Percentiles rank a stretch among this genome's conserved stretches.
phyloP scores from a whole-genome alignment of 2,113 vertebrate genomes.

The Choloepus hoffmanni region DNA sequence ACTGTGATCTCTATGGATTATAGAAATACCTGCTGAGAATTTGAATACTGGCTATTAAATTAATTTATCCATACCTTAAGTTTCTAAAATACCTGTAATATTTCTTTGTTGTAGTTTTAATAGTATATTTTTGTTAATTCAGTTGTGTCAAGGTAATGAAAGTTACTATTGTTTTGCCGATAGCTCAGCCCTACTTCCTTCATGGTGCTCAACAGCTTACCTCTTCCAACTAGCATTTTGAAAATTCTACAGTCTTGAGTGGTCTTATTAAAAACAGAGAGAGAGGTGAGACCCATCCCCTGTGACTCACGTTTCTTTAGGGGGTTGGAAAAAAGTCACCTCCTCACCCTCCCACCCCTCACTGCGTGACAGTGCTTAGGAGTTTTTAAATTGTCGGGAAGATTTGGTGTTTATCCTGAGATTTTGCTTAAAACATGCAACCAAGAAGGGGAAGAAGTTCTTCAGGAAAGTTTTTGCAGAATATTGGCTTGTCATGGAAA shows the following conservation, averaged over 20 bases:
- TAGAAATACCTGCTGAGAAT: constrained; percentile 32
- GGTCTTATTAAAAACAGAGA: background rate
- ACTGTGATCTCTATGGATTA: background rate
- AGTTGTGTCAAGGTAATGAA: constrained; percentile 34
- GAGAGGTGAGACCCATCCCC: background rate
- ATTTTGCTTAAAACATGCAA: background rate
- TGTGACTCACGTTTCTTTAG: background rate
- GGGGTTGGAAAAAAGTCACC: background rate
- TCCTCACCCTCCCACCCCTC: no score
- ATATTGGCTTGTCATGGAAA: background rate
- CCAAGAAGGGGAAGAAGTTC: background rate
- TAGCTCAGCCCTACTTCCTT: constrained; percentile 33
- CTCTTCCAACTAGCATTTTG: background rate
- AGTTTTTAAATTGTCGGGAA: background rate
- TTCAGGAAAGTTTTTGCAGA: background rate
- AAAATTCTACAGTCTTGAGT: constrained; percentile 22
- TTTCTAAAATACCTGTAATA: constrained; percentile 32
- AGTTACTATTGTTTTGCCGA: constrained; percentile 35
- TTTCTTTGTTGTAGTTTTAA: constrained; percentile 52
- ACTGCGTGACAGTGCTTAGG: no score
- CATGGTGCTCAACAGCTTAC: constrained; percentile 11
- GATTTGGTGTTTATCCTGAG: constrained; percentile 4
- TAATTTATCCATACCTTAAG: constrained; percentile 22
- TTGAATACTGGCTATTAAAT: constrained; percentile 45
- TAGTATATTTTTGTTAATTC: constrained; percentile 33